phyloP scores from a whole-genome alignment of 2,113 vertebrate genomes.

The Calyptomena viridis region DNA sequence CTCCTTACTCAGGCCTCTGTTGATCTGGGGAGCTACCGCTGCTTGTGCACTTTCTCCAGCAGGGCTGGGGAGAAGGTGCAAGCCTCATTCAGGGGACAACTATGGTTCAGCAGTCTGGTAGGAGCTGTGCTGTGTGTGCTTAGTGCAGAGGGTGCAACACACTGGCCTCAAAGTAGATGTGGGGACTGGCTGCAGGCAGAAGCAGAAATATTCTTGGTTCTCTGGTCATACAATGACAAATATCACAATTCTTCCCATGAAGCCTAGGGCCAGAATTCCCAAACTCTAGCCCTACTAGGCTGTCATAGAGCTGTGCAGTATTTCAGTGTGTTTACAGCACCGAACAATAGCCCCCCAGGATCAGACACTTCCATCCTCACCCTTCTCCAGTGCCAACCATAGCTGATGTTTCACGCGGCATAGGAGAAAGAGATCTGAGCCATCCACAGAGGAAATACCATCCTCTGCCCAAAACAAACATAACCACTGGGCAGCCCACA shows the following conservation, averaged over 20 bases:
- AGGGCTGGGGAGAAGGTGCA: background rate
- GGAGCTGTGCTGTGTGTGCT: background rate
- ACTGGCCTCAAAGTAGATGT: background rate
- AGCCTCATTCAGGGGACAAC: background rate
- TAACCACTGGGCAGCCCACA: conserved; percentile 39
- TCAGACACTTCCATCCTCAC: background rate
- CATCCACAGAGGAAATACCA: conserved; percentile 39
- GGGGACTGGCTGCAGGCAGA: background rate
- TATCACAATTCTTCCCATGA: background rate
- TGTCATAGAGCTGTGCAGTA: background rate
- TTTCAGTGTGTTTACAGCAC: background rate
- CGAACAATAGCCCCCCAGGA: background rate
- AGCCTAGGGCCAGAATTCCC: background rate
- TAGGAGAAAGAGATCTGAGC: conserved; percentile 1
- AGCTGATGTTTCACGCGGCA: background rate
- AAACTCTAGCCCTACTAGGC: background rate
- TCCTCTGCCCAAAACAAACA: conserved; percentile 39
- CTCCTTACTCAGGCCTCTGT: background rate
- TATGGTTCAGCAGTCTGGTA: background rate
- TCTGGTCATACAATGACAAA: background rate
- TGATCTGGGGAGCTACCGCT: background rate
- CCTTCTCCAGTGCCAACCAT: background rate
- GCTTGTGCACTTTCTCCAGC: background rate
- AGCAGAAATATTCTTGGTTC: background rate
- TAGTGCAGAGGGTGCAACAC: background rate